These are phyloP conservation scores for Megamerina dolium DNA, from an alignment of 2,888 invertebrate species.

Conservation along the genomic window DNA sequence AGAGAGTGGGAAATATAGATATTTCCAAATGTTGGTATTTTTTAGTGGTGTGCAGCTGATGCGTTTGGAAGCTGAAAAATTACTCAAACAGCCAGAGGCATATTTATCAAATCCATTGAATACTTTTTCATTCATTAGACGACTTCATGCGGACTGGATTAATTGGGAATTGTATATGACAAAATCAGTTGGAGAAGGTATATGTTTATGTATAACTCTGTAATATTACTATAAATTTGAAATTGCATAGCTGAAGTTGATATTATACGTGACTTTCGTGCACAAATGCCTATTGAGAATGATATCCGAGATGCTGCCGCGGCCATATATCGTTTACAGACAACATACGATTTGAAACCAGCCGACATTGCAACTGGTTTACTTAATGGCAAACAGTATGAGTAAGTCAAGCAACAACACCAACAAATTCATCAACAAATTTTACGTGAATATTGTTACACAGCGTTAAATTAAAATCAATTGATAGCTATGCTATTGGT, in stretches of 20 bases:
- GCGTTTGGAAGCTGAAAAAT: conserved; percentile 27
- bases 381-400: conserved; percentile 73
- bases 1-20: background rate
- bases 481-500: conserved; percentile 35
- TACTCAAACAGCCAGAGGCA: conserved; percentile 20
- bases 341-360: conserved; percentile 81
- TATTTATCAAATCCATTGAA: conserved; percentile 40
- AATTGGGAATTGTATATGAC: conserved; percentile 33
- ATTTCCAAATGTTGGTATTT: too few relatives aligned
- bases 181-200: conserved; percentile 28
- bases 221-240: background rate
- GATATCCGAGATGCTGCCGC: conserved; percentile 90
- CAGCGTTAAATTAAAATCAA: conserved; percentile 30
- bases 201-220: background rate
- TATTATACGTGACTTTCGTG: conserved; percentile 17
- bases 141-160: conserved; percentile 38
- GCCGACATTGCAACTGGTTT: conserved; percentile 74
- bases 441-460: background rate
- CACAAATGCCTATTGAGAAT: conserved; percentile 65
- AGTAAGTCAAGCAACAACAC: conserved; percentile 43
- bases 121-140: conserved; percentile 34
- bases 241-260: conserved; percentile 10
- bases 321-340: conserved; percentile 84
- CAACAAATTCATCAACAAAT: background rate
- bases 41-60: conserved; percentile 11